Conservation (phyloP, 2,888 invertebrate species). For the Apotomis turbidana region DNA sequence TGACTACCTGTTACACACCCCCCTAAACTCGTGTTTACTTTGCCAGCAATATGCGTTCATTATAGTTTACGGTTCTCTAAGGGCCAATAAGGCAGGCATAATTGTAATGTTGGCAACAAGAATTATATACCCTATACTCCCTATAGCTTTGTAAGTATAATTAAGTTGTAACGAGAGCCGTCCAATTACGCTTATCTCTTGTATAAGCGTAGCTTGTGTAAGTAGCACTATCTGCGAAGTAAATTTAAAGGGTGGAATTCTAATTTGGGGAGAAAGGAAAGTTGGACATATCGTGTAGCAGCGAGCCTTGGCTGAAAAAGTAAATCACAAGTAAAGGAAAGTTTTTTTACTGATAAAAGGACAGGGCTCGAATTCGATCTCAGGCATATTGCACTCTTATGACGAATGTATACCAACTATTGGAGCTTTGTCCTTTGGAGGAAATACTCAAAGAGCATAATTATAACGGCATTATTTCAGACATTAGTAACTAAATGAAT, state of each 20-base stretch:
- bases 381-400: not conserved
- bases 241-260: not conserved
- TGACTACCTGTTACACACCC: constrained; percentile 32
- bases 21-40: constrained; percentile 32
- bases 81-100: constrained; percentile 31
- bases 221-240: not conserved
- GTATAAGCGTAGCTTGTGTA: not conserved
- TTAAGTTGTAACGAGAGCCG: constrained; percentile 17
- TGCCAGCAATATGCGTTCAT: constrained; percentile 27
- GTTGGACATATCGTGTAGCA: constrained; percentile 9
- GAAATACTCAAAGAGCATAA: too few relatives aligned
- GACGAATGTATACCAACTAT: too few relatives aligned
- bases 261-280: constrained; percentile 13
- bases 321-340: constrained; percentile 13
- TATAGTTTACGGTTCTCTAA: constrained; percentile 36
- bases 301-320: constrained; percentile 12
- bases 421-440: too few relatives aligned
- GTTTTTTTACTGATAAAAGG: constrained; percentile 14
- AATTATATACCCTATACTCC: constrained; percentile 26
- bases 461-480: too few relatives aligned
- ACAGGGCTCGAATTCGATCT: not conserved
- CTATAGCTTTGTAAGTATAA: constrained; percentile 11
- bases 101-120: constrained; percentile 21
- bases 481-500: too few relatives aligned
- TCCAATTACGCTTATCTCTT: not conserved